A percentile compares a stretch with the other conserved stretches of the same genome.
These are phyloP conservation scores for Chlorops oryzae DNA, from an alignment of 1,140 invertebrate genomes.

Conservation along the genomic window DNA sequence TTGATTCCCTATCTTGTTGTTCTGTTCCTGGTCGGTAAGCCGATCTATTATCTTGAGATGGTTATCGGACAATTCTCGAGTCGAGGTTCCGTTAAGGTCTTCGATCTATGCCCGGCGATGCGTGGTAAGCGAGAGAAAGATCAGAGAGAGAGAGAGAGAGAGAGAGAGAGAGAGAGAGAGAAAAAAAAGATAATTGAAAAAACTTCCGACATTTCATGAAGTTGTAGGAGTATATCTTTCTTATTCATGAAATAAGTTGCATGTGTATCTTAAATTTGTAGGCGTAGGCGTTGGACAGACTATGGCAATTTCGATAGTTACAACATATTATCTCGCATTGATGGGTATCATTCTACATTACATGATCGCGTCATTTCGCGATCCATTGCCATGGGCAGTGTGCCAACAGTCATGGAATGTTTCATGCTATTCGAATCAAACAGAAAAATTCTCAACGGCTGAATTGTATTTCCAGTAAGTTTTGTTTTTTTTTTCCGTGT, in stretches of 20 bases:
- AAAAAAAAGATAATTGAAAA: not conserved
- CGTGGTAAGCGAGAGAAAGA: slow-evolving; percentile 50
- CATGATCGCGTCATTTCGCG: slow-evolving; percentile 58
- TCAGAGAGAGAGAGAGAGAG: not conserved
- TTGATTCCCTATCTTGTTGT: slow-evolving; percentile 73
- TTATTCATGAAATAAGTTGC: not conserved
- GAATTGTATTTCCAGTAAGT: slow-evolving; percentile 47
- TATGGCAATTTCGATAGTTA: slow-evolving; percentile 62
- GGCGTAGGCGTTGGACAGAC: slow-evolving; percentile 72
- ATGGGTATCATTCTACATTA: slow-evolving; percentile 66
- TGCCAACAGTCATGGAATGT: slow-evolving; percentile 57
- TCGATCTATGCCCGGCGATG: slow-evolving; percentile 53
- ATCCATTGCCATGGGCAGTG: slow-evolving; percentile 60
- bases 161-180: slow-evolving; percentile 1
- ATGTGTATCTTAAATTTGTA: slow-evolving; percentile 20
- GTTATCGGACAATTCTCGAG: slow-evolving; percentile 67
- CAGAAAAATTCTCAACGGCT: slow-evolving; percentile 28
- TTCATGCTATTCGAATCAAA: slow-evolving; percentile 46
- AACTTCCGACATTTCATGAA: too few relatives aligned
- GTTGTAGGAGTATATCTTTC: not conserved
- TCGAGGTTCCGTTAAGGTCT: slow-evolving; percentile 58
- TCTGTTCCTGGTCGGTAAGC: slow-evolving; percentile 71
- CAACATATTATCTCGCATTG: slow-evolving; percentile 68
- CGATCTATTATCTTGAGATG: slow-evolving; percentile 81
- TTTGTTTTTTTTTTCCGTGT: not conserved